phyloP scores from a whole-genome alignment of 1,140 invertebrate genomes.

The Ceratina japonica region DNA sequence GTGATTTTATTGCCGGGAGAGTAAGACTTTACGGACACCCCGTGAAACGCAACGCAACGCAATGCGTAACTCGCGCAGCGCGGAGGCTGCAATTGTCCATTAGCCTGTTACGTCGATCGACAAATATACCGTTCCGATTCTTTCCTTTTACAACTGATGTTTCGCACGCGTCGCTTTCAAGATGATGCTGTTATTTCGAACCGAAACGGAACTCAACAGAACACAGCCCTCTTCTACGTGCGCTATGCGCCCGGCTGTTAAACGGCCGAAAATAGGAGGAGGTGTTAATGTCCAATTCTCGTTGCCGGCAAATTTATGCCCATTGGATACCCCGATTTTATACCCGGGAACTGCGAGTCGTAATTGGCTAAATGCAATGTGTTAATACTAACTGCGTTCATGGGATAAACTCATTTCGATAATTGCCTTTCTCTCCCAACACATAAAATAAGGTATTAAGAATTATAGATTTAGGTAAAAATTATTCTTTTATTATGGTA shows the following conservation, averaged over 20 bases:
- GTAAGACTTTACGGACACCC: too few species aligned
- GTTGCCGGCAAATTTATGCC: conserved; percentile 49
- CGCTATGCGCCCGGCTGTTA: conserved; percentile 7
- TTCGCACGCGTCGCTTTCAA: conserved; percentile 37
- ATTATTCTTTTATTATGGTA: too few species aligned
- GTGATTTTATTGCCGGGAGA: too few species aligned
- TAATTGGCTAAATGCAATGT: too few species aligned
- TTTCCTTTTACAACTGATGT: conserved; percentile 21
- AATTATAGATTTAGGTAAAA: too few species aligned
- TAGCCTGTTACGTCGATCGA: neutral
- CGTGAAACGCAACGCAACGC: too few species aligned
- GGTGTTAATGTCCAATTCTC: conserved; percentile 47
- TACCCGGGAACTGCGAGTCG: conserved; percentile 1
- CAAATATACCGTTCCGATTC: conserved; percentile 23
- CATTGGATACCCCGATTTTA: neutral
- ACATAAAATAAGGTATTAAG: too few species aligned
- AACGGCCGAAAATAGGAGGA: conserved; percentile 50
- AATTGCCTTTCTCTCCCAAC: too few species aligned
- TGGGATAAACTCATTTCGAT: too few species aligned
- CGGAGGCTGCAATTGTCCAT: neutral
- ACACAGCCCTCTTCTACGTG: conserved; percentile 10
- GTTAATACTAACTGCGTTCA: too few species aligned
- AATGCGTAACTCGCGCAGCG: too few species aligned
- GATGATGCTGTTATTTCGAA: conserved; percentile 35
- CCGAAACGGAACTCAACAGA: conserved; percentile 10